phyloP scores from a whole-genome alignment of 2,113 vertebrate genomes.

The Helogale parvula region DNA sequence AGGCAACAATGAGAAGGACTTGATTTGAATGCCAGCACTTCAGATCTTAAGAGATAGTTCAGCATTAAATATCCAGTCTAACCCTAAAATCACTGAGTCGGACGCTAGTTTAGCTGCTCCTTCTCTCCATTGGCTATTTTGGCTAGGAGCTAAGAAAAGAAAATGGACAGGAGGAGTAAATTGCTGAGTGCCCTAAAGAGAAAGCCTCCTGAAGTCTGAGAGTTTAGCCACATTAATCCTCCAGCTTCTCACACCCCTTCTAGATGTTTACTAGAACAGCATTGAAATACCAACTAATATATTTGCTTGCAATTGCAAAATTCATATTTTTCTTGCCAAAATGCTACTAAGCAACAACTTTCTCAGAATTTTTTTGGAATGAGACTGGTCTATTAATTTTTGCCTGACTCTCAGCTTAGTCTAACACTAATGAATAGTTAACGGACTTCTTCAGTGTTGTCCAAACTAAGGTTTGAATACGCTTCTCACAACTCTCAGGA shows the following conservation, averaged over 20 bases:
- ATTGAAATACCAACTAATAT: neutral
- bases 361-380: conserved; percentile 15
- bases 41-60: neutral
- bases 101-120: neutral
- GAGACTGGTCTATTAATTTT: neutral
- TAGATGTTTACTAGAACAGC: neutral
- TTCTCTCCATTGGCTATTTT: neutral
- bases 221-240: neutral
- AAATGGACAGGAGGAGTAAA: neutral
- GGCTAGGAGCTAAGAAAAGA: neutral
- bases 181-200: neutral
- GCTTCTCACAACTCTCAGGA: conserved; percentile 23
- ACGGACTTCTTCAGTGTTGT: neutral
- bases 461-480: neutral
- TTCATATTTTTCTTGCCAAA: conserved; percentile 28
- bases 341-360: neutral
- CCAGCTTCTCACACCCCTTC: neutral
- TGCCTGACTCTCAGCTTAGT: neutral
- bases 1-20: neutral
- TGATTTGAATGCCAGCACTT: neutral
- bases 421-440: conserved; percentile 20
- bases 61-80: neutral
- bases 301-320: neutral
- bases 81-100: neutral
- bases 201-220: neutral